These are phyloP conservation scores for Manduca sexta DNA, from an alignment of 1,140 invertebrate species.

Conservation along the genomic window DNA sequence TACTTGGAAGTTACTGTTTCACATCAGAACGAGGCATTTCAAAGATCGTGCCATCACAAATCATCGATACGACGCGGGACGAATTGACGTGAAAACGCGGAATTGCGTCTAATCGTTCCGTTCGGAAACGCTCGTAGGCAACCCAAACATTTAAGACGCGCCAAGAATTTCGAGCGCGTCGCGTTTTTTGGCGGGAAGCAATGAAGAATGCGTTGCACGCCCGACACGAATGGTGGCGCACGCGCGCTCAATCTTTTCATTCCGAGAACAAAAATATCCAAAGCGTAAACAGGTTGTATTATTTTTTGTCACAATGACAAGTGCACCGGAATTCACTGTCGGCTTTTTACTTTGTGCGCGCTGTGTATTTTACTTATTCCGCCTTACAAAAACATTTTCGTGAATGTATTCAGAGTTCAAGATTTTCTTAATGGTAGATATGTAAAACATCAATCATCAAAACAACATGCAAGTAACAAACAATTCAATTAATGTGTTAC, in stretches of 20 bases:
- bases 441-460: constrained; percentile 15
- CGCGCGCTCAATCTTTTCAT: constrained; percentile 43
- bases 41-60: constrained; percentile 30
- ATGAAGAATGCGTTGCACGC: constrained; percentile 2
- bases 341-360: neutral
- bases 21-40: constrained; percentile 10
- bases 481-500: constrained; percentile 58
- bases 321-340: constrained; percentile 15
- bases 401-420: no score
- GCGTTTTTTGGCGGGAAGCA: constrained; percentile 57
- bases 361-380: no score
- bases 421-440: no score
- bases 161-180: constrained; percentile 38
- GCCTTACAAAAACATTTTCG: neutral
- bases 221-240: constrained; percentile 58
- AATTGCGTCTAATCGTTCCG: constrained; percentile 20
- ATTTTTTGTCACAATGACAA: constrained; percentile 30
- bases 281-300: constrained; percentile 46
- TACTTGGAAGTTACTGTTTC: constrained; percentile 2
- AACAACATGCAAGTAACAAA: constrained; percentile 45
- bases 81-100: constrained; percentile 33
- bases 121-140: constrained; percentile 13
- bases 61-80: constrained; percentile 30
- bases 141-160: constrained; percentile 46
- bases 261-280: constrained; percentile 21